Evolutionary conservation across 2,888 invertebrate species (phyloP).

Genomic region (Lasioglossum figueresi): DNA sequence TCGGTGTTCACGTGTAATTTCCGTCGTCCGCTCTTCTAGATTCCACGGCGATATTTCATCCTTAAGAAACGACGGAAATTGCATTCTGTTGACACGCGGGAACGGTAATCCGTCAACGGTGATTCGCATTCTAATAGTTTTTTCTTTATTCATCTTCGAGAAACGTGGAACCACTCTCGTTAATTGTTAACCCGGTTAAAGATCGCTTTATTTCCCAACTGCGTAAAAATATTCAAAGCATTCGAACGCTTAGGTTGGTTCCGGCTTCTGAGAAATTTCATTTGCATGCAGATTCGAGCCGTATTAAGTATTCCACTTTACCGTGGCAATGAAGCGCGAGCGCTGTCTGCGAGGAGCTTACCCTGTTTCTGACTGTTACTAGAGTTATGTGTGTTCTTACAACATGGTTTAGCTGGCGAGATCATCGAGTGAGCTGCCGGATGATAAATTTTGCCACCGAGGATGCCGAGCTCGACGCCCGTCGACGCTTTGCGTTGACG

Average conservation of each 20-base stretch:
- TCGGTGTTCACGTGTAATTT: constrained; percentile 23
- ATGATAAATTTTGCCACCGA: not conserved
- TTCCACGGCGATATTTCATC: constrained; percentile 15
- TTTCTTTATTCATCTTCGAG: not conserved
- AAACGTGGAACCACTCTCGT: not conserved
- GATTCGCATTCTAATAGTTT: constrained; percentile 23
- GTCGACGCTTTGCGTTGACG: not conserved
- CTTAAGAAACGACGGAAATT: not conserved
- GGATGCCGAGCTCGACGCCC: not conserved
- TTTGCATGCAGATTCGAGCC: constrained; percentile 48
- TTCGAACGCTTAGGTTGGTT: constrained; percentile 21
- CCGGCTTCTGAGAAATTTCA: constrained; percentile 42
- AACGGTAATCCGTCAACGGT: constrained; percentile 37
- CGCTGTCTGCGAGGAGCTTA: not conserved
- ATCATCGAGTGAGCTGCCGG: not conserved
- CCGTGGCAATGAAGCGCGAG: constrained; percentile 4
- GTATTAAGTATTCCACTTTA: constrained; percentile 42
- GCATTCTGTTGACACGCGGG: not conserved
- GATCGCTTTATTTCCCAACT: not conserved
- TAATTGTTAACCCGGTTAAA: constrained; percentile 6
- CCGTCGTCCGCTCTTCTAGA: not conserved
- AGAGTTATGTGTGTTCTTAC: constrained; percentile 6
- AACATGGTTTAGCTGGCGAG: not conserved
- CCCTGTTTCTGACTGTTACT: not conserved
- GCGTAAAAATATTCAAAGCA: constrained; percentile 11